These are phyloP conservation scores for Phalloptychus januarius DNA, from an alignment of 2,797 vertebrate species.

Conservation along the genomic window DNA sequence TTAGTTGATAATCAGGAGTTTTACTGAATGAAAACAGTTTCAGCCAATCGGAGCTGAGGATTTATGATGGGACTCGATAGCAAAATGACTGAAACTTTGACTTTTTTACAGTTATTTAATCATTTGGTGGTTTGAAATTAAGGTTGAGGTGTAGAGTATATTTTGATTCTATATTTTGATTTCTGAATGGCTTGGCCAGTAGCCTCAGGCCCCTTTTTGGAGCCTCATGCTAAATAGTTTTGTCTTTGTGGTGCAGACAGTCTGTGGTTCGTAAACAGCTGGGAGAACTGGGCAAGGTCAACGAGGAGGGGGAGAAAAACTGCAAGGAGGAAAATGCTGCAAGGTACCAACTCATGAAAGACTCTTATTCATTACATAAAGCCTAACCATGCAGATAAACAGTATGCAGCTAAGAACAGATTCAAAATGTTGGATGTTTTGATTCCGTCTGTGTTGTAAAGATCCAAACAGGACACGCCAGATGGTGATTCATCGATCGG, in stretches of 20 bases:
- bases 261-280: slow-evolving; percentile 72
- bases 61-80: neutral
- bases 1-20: neutral
- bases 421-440: neutral
- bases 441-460: slow-evolving; percentile 53
- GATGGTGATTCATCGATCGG: slow-evolving; percentile 79
- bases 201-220: neutral
- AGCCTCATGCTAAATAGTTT: slow-evolving; percentile 2
- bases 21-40: neutral
- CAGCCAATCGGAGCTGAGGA: neutral
- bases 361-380: neutral
- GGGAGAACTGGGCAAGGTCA: slow-evolving; percentile 82
- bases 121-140: neutral
- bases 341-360: slow-evolving; percentile 49
- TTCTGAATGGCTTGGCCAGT: neutral
- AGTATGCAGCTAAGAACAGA: neutral
- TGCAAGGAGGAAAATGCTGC: slow-evolving; percentile 71
- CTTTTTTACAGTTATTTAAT: neutral
- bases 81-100: neutral
- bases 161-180: neutral
- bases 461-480: slow-evolving; percentile 82
- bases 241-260: slow-evolving; percentile 57
- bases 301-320: slow-evolving; percentile 87
- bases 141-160: neutral
- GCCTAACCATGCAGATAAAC: neutral